Evolutionary conservation across 2,113 vertebrate genomes (phyloP).

Genomic region (Heterotis niloticus): DNA sequence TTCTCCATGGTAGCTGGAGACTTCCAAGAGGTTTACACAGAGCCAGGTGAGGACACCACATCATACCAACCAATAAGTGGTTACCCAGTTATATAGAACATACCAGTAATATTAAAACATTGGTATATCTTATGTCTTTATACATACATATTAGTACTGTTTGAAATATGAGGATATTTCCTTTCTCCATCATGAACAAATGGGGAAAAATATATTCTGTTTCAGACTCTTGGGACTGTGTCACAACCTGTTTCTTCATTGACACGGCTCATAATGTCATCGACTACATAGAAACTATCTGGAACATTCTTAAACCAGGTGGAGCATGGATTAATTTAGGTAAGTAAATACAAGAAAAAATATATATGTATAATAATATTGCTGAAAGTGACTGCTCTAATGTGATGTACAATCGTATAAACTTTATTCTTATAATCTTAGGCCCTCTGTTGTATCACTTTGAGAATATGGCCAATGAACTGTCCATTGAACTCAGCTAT

Average conservation of each 20-base stretch:
- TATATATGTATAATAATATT: neutral
- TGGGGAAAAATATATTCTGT: neutral
- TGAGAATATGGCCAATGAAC: constrained; percentile 95
- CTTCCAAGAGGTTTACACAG: constrained; percentile 93
- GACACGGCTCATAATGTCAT: constrained; percentile 97
- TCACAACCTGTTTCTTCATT: constrained; percentile 97
- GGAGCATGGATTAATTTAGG: constrained; percentile 98
- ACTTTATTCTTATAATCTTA: constrained; percentile 49
- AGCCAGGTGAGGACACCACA: constrained; percentile 72
- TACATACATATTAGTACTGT: neutral
- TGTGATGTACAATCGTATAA: neutral
- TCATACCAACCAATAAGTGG: neutral
- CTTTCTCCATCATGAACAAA: neutral
- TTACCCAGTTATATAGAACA: neutral
- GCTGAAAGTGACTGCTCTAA: neutral
- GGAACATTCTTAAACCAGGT: constrained; percentile 96
- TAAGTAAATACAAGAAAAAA: constrained; percentile 54
- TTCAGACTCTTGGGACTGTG: constrained; percentile 89
- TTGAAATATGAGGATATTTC: neutral
- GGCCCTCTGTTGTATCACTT: constrained; percentile 95
- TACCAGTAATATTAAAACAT: neutral
- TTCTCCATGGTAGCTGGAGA: constrained; percentile 99
- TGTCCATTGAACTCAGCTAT: constrained; percentile 94
- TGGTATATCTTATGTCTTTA: too few relatives aligned
- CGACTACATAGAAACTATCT: constrained; percentile 96